Evolutionary conservation across 2,888 invertebrate species (phyloP), one percentile per base, ranked within the genome.

Genomic region (Phortica magna): DNA sequence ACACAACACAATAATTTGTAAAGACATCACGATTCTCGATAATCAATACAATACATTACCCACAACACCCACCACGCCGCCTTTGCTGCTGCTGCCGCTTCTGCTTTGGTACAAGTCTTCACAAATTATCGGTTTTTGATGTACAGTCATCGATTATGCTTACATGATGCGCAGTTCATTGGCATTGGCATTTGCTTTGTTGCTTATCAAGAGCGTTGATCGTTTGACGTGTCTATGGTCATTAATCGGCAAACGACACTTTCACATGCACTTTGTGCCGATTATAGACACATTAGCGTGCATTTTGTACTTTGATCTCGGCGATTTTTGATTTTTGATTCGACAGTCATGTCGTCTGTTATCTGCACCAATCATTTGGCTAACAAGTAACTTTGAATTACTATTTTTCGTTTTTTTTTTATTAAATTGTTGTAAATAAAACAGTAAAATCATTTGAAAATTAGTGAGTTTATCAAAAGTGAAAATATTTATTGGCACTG

Each of bases 1-100:
- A 43, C 43, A 43, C 48, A 48, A 12, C 61, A 61, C 12, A 55
- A 83, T 78, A 84, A 86, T 84, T 85, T 83, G 85, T 82, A 77
- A 76, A 77, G 84, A 75, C 78, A 78, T 81, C 85, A 83, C 84
- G 84, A 84, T 75, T 71, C 31, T 48, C 7, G 48, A 48, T 48
- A 14, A 48, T 48, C 48, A 14, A 12, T 9, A 1, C 48, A 9
- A 1, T 12, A 14, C 48, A 48, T 0, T 48, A 12, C 3, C 48
- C 2, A 31, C 31, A 31, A 48, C 48, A 12, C 48, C 48, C 48
- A 48, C 48, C 7, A 2, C 3, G 9, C 3, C 48, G 31, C 4
- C 7, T 12, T 9, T 48, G 10, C 2, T 12, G 2, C 5, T 12
- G 9, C 48, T 48, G 10, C 48, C 5, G 48, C 14, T 14, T 14